Evolutionary conservation across 2,797 vertebrate species (phyloP).

Genomic region (Sparus aurata): DNA sequence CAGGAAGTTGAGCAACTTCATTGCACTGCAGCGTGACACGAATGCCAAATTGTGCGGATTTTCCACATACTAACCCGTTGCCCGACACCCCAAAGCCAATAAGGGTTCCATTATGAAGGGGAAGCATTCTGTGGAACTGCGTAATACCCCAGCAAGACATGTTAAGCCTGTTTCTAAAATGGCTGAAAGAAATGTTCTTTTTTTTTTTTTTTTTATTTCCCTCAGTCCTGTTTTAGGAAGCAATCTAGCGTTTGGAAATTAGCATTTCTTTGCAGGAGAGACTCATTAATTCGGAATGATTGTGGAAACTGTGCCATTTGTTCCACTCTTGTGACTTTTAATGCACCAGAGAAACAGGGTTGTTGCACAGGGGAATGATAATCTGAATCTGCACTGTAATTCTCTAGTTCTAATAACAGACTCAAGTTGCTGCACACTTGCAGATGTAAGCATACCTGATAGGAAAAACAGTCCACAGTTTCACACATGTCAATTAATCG

Average conservation of each 20-base stretch:
- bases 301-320: conserved; percentile 80
- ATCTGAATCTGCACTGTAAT: conserved; percentile 54
- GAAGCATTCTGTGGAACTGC: conserved; percentile 58
- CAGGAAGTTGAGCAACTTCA: conserved; percentile 72
- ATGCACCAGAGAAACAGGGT: conserved; percentile 74
- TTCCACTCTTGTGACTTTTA: conserved; percentile 80
- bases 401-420: conserved; percentile 52
- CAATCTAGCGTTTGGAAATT: conserved; percentile 74
- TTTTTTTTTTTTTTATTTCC: conserved; percentile 21
- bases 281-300: conserved; percentile 80
- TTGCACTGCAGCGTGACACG: conserved; percentile 35
- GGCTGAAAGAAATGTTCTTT: conserved; percentile 61
- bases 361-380: conserved; percentile 71
- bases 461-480: neutral
- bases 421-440: conserved; percentile 20
- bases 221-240: conserved; percentile 76
- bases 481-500: conserved; percentile 7
- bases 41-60: conserved; percentile 58
- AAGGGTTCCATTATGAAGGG: conserved; percentile 72
- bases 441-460: conserved; percentile 25
- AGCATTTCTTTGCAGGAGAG: conserved; percentile 79
- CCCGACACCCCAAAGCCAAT: conserved; percentile 64
- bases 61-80: conserved; percentile 69
- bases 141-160: conserved; percentile 58
- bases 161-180: conserved; percentile 68